phyloP scores from a whole-genome alignment of 2,113 vertebrate species.

The Atlantisia rogersi region DNA sequence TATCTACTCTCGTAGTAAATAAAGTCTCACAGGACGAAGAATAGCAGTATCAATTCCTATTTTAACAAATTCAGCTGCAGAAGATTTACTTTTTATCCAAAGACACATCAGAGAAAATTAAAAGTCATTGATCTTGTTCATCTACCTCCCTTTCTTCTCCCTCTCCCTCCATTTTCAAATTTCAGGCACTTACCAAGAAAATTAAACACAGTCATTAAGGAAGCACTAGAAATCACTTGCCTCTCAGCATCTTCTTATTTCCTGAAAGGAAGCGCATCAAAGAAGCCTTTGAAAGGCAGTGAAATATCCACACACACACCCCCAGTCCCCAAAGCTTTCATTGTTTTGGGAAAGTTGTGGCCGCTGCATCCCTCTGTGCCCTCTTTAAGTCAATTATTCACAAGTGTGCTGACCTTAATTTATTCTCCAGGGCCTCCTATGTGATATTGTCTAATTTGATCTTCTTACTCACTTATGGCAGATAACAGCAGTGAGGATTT shows the following conservation, averaged over 20 bases:
- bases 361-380: neutral
- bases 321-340: neutral
- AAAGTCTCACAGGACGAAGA: conserved; percentile 1
- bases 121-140: conserved; percentile 43
- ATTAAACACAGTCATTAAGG: neutral
- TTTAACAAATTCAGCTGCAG: conserved; percentile 8
- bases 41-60: conserved; percentile 28
- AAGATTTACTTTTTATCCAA: conserved; percentile 42
- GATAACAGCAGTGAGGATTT: neutral
- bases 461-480: neutral
- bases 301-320: neutral
- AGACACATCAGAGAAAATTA: conserved; percentile 54
- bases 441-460: neutral
- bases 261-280: neutral
- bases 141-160: neutral
- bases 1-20: conserved; percentile 13
- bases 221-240: neutral
- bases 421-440: neutral
- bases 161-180: neutral
- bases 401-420: neutral
- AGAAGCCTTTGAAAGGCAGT: neutral
- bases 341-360: neutral
- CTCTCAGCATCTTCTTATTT: neutral
- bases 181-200: conserved; percentile 3
- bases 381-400: neutral